Percentiles rank a stretch among this genome's conserved stretches.
Evolutionary conservation across 1,140 invertebrate species (phyloP).

Genomic region (Plodia interpunctella): DNA sequence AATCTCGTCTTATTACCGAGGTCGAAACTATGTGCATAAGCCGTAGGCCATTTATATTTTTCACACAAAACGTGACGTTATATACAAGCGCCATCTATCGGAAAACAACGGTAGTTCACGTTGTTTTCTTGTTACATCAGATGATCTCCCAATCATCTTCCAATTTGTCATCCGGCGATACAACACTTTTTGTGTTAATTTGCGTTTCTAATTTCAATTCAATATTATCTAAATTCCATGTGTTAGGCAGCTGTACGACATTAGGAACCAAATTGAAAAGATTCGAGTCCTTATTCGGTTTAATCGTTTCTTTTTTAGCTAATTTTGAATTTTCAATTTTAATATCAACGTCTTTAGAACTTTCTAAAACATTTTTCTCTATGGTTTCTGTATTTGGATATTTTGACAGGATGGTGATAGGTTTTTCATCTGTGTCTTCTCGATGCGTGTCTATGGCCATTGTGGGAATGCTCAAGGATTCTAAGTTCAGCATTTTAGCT

Average conservation of each 20-base stretch:
- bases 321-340: slow-evolving; percentile 17
- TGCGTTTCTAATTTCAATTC: slow-evolving; percentile 54
- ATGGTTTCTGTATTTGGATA: slow-evolving; percentile 13
- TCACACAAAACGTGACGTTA: not conserved
- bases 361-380: slow-evolving; percentile 18
- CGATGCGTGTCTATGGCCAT: slow-evolving; percentile 13
- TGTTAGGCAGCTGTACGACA: slow-evolving; percentile 60
- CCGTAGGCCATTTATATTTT: too few relatives aligned
- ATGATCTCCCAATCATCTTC: slow-evolving; percentile 68
- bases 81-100: not conserved
- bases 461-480: slow-evolving; percentile 60
- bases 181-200: slow-evolving; percentile 35
- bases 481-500: slow-evolving; percentile 69
- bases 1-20: too few relatives aligned
- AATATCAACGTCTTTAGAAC: not conserved
- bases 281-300: slow-evolving; percentile 28
- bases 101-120: slow-evolving; percentile 9
- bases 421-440: slow-evolving; percentile 11
- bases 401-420: slow-evolving; percentile 14
- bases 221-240: slow-evolving; percentile 65
- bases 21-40: too few relatives aligned
- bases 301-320: slow-evolving; percentile 18
- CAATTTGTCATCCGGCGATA: slow-evolving; percentile 55
- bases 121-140: slow-evolving; percentile 26
- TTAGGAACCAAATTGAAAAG: slow-evolving; percentile 57